These are phyloP conservation scores for Sibirionetta formosa DNA, from an alignment of 2,797 vertebrate genomes.

Conservation along the genomic window DNA sequence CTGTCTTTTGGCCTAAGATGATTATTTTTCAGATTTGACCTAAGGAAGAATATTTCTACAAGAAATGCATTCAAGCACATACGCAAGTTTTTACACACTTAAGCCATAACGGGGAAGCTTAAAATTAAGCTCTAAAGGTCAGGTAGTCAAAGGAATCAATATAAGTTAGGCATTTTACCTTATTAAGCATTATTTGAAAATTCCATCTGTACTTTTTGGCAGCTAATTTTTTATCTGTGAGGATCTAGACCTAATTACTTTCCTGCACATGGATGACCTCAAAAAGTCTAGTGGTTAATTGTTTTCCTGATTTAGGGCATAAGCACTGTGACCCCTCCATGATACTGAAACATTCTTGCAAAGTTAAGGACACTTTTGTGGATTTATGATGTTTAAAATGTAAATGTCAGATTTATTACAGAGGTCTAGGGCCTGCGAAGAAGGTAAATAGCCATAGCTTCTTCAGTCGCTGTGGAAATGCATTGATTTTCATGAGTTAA, in stretches of 20 bases:
- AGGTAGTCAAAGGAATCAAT: constrained; percentile 50
- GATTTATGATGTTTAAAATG: constrained; percentile 49
- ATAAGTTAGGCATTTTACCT: constrained; percentile 9
- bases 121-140: constrained; percentile 63
- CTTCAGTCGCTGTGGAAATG: neutral
- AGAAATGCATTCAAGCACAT: neutral
- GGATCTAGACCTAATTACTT: constrained; percentile 55
- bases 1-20: neutral
- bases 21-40: neutral
- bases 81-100: constrained; percentile 19
- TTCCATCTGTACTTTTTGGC: constrained; percentile 45
- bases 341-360: constrained; percentile 32
- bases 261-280: constrained; percentile 8
- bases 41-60: neutral
- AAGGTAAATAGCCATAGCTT: neutral
- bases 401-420: constrained; percentile 43
- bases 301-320: constrained; percentile 49
- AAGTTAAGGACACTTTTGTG: constrained; percentile 38
- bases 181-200: constrained; percentile 63
- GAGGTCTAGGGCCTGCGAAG: neutral
- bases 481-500: constrained; percentile 15
- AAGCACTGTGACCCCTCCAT: neutral
- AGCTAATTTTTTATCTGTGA: constrained; percentile 49
- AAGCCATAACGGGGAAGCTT: constrained; percentile 34
- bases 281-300: constrained; percentile 59